Base-by-base conservation (phyloP, 2,113 vertebrate species). In the Romanogobio albipinnatus region DNA sequence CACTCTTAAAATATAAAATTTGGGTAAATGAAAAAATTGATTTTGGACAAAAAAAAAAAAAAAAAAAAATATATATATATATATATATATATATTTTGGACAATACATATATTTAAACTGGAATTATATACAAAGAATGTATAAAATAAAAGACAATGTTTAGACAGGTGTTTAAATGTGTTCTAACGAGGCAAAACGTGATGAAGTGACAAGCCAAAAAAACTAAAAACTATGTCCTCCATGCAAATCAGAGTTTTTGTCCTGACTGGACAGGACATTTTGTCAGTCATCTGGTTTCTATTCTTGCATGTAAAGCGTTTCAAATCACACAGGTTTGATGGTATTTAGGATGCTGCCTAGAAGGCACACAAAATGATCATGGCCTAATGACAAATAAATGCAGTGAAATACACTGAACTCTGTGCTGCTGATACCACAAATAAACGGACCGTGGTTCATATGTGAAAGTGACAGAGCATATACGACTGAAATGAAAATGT, bases 401-500 rank as follows among this genome's bases (percentile, higher is more conserved):
- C 66, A 70, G 17, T 22, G 33, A 33, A 33, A 33, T 33, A 36
- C 62, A 36, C 66, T 10, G 33, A 77, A 39, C 51, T 53, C 45
- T 10, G 19, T 77, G 36, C 33, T 49, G 17, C 62, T 19, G 58
- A 64, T 47, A 29, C 33, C 43, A 51, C 59, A 49, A 80, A 19
- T 26, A 47, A 80, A 64, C 13, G 14, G 47, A 74, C 33, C 13
- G 4, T 53, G 36, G 43, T 47, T 64, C 15, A 4, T 29, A 45
- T 33, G 45, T 36, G 24, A 68, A 81, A 49, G 15, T 51, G 26
- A 68, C 45, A n/a, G 22, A 59, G 9, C 19, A 76, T 84, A 71
- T 45, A 22, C 36, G 56, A 82, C 61, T 22, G 47, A 76, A 86
- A 76, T 24, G 24, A 81, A 53, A 85, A 70, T 19, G 86, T 51